Evolutionary conservation across 2,888 invertebrate genomes (phyloP).

Genomic region (Apodemia mormo): DNA sequence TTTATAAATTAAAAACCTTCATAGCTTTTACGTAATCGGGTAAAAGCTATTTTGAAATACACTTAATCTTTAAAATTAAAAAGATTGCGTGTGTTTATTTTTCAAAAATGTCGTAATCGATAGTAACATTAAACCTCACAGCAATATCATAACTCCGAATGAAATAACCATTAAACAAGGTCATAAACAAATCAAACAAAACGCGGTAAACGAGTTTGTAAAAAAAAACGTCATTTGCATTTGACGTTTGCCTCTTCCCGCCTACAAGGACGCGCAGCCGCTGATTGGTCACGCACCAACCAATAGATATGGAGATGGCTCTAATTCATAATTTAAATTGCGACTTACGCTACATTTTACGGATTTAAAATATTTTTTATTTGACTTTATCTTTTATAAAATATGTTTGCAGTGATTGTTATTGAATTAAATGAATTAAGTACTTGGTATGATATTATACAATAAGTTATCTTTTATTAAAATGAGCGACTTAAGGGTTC

Average conservation of each 20-base stretch:
- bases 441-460: no score
- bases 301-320: conserved; percentile 31
- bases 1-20: no score
- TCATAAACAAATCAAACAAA: conserved; percentile 56
- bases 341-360: conserved; percentile 23
- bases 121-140: no score
- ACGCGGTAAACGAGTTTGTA: conserved; percentile 55
- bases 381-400: neutral
- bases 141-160: conserved; percentile 43
- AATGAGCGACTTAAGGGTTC: no score
- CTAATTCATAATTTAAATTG: conserved; percentile 50
- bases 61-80: no score
- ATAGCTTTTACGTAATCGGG: no score
- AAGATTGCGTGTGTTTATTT: no score
- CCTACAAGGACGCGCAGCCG: conserved; percentile 53
- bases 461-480: no score
- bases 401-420: neutral
- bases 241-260: conserved; percentile 76
- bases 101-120: no score
- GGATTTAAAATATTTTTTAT: conserved; percentile 12
- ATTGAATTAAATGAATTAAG: no score
- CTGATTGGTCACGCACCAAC: conserved; percentile 58
- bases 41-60: no score
- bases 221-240: conserved; percentile 69
- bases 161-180: conserved; percentile 52